Conservation (phyloP, 2,888 invertebrate genomes). For the Drosophila longiperda region DNA sequence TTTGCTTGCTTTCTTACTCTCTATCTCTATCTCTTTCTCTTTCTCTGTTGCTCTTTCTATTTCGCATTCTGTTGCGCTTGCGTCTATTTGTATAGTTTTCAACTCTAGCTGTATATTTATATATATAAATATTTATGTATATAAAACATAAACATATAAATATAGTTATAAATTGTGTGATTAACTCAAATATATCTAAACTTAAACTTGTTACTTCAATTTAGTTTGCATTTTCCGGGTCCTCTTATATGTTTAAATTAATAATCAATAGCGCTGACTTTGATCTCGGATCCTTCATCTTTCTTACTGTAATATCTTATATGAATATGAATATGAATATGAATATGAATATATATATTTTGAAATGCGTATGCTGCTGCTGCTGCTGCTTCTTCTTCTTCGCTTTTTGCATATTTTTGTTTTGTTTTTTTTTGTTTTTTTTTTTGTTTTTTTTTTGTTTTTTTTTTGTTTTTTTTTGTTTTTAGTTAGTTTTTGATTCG, state of each 20-base stretch:
- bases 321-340: background rate
- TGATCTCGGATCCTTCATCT: conserved; percentile 30
- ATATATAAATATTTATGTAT: conserved; percentile 7
- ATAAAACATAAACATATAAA: conserved; percentile 11
- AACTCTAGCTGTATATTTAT: conserved; percentile 55
- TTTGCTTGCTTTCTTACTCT: background rate
- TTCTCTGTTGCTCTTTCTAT: background rate
- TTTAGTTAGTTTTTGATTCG: conserved; percentile 27
- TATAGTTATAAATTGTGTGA: conserved; percentile 2
- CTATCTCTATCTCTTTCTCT: background rate
- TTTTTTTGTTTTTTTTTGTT: too few species aligned
- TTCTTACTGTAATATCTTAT: background rate
- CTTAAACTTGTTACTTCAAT: background rate
- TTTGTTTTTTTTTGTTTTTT: conserved; percentile 5
- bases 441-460: conserved; percentile 15
- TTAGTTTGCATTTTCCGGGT: background rate
- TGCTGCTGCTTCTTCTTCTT: background rate
- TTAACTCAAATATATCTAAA: background rate
- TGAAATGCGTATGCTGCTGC: conserved; percentile 40
- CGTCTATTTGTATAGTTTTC: conserved; percentile 48
- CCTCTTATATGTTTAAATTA: conserved; percentile 2
- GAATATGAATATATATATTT: conserved; percentile 8
- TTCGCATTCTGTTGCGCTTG: background rate
- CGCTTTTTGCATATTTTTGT: conserved; percentile 4
- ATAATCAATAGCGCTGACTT: conserved; percentile 34